These are phyloP conservation scores for Oreocharis arfaki DNA, from an alignment of 2,113 vertebrate genomes.

Conservation along the genomic window DNA sequence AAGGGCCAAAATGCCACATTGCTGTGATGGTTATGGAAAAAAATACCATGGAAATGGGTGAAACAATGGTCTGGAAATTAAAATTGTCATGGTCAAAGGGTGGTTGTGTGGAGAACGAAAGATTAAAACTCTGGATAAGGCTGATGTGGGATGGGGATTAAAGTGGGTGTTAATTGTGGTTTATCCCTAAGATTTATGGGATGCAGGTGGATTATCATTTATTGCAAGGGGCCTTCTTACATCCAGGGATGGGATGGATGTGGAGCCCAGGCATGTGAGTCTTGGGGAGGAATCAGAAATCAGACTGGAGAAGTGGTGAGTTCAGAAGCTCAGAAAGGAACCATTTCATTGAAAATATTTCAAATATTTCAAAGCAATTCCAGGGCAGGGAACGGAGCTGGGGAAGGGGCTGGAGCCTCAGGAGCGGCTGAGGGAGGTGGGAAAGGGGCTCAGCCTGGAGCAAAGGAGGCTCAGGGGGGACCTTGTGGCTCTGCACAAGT, in stretches of 20 bases:
- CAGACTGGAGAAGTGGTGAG: not conserved
- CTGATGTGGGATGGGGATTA: not conserved
- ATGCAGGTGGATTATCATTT: not conserved
- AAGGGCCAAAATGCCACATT: not conserved
- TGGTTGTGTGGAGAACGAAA: not conserved
- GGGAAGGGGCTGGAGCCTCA: not conserved
- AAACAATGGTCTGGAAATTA: not conserved
- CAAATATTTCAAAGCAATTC: not conserved
- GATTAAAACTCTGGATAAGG: not conserved
- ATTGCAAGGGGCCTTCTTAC: not conserved
- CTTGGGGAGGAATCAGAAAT: not conserved
- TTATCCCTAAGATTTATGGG: not conserved
- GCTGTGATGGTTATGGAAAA: not conserved
- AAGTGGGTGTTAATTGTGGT: not conserved
- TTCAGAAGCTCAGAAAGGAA: not conserved
- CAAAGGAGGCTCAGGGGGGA: not conserved
- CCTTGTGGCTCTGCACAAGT: not conserved
- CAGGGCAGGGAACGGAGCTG: accelerated
- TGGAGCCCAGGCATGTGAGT: not conserved
- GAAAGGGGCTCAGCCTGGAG: not conserved
- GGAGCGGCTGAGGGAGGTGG: not conserved
- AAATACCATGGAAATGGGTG: not conserved
- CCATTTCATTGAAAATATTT: not conserved
- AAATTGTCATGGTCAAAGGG: not conserved
- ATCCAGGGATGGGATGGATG: too few relatives aligned